Evolutionary conservation across 2,888 invertebrate species (phyloP).

Genomic region (Margaritifera margaritifera): DNA sequence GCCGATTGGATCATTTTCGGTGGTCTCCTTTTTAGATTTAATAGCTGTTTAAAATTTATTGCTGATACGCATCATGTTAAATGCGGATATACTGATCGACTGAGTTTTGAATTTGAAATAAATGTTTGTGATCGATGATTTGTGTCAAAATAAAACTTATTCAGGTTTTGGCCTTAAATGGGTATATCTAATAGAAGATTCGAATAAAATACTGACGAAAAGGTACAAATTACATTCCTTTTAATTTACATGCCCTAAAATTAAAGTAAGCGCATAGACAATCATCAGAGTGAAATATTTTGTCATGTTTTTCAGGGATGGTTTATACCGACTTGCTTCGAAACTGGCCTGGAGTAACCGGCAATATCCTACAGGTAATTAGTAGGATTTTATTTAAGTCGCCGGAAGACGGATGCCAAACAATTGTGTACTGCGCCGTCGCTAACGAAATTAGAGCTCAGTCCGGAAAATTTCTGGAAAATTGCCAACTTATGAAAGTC

Average conservation of each 20-base stretch:
- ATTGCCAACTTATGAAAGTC: constrained; percentile 46
- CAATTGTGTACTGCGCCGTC: constrained; percentile 63
- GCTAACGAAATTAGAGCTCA: constrained; percentile 55
- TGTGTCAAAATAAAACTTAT: too few species aligned
- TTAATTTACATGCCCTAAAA: neutral
- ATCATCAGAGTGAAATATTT: neutral
- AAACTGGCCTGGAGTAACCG: constrained; percentile 61
- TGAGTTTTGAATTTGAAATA: too few species aligned
- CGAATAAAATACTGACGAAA: too few species aligned
- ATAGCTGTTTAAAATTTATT: too few species aligned
- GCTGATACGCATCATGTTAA: too few species aligned
- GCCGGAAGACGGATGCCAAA: constrained; percentile 65
- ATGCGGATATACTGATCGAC: too few species aligned
- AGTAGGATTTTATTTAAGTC: constrained; percentile 62
- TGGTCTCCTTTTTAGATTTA: too few species aligned
- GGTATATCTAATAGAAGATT: too few species aligned
- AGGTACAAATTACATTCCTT: too few species aligned
- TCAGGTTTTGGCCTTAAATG: too few species aligned
- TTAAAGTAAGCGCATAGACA: neutral
- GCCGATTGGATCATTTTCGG: too few species aligned
- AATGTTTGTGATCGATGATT: too few species aligned
- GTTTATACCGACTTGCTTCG: constrained; percentile 59
- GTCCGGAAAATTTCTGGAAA: constrained; percentile 58
- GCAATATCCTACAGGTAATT: constrained; percentile 53
- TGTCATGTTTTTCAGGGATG: constrained; percentile 44